A percentile compares a stretch with the other conserved stretches of the same genome.
These are phyloP conservation scores for Graphium colonna DNA, from an alignment of 2,888 invertebrate species.

Conservation along the genomic window DNA sequence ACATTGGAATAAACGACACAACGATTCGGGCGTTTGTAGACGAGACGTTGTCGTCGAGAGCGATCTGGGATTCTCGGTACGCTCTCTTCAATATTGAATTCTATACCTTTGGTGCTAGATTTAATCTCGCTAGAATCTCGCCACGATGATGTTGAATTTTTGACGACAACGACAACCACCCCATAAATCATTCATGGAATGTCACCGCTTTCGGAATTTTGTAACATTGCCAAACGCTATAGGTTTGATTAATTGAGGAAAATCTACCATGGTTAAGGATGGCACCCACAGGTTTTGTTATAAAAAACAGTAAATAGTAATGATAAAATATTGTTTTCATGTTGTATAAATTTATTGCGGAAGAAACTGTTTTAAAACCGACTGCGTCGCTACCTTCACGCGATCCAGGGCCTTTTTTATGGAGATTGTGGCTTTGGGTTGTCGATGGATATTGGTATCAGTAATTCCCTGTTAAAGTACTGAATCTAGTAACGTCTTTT, in stretches of 20 bases:
- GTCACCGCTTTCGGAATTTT: conserved; percentile 56
- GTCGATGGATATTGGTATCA: too few relatives aligned
- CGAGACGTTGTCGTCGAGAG: conserved; percentile 62
- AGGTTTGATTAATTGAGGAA: not conserved
- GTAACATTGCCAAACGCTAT: conserved; percentile 35
- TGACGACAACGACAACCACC: conserved; percentile 55
- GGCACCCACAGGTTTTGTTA: too few relatives aligned
- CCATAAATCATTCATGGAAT: conserved; percentile 71
- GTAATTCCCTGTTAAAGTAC: too few relatives aligned
- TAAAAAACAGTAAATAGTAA: too few relatives aligned
- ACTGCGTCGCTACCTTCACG: too few relatives aligned
- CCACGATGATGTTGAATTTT: conserved; percentile 58
- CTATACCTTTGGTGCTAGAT: conserved; percentile 45
- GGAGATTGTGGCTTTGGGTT: too few relatives aligned
- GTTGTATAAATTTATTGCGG: too few relatives aligned
- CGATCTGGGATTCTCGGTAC: conserved; percentile 35
- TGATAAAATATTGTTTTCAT: too few relatives aligned
- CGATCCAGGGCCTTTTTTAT: too few relatives aligned
- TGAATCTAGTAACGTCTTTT: too few relatives aligned
- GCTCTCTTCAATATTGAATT: conserved; percentile 44
- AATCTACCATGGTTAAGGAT: too few relatives aligned
- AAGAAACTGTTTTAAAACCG: too few relatives aligned
- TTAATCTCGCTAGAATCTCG: conserved; percentile 34
- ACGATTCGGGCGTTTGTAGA: conserved; percentile 70
- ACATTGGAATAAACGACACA: conserved; percentile 74